Conservation (phyloP, 2,113 vertebrate genomes). For the Corynorhinus townsendii region DNA sequence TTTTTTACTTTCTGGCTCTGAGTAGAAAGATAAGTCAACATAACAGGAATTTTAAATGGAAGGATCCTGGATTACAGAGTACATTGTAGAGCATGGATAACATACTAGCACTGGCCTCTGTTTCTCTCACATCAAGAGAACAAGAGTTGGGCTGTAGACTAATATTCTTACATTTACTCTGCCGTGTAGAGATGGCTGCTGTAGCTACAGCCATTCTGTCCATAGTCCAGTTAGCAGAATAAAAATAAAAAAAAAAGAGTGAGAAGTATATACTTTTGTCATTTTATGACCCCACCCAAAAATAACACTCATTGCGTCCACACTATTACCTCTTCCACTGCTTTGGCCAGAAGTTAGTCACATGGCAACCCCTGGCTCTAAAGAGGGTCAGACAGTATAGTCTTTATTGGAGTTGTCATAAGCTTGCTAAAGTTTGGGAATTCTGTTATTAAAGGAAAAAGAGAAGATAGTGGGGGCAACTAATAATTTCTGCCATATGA, state of each 20-base stretch:
- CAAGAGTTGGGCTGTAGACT: not conserved
- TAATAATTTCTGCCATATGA: not conserved
- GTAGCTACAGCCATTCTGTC: not conserved
- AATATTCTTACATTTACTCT: not conserved
- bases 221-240: not conserved
- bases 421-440: not conserved
- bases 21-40: not conserved
- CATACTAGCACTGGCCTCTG: fast-evolving
- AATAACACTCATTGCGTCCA: not conserved
- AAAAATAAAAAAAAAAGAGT: not conserved
- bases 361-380: not conserved
- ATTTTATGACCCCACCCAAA: not conserved
- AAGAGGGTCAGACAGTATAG: not conserved
- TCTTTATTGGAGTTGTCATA: not conserved
- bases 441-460: slow-evolving; percentile 4
- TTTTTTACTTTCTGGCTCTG: not conserved
- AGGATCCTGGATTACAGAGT: not conserved
- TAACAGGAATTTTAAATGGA: not conserved
- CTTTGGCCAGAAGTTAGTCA: not conserved
- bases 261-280: not conserved
- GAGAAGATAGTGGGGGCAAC: not conserved
- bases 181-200: not conserved
- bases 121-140: not conserved
- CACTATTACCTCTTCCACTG: fast-evolving
- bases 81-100: fast-evolving